A percentile compares a stretch with the other conserved stretches of the same genome.
These are phyloP conservation scores for Muscina levida DNA, from an alignment of 2,888 invertebrate species.

Conservation along the genomic window DNA sequence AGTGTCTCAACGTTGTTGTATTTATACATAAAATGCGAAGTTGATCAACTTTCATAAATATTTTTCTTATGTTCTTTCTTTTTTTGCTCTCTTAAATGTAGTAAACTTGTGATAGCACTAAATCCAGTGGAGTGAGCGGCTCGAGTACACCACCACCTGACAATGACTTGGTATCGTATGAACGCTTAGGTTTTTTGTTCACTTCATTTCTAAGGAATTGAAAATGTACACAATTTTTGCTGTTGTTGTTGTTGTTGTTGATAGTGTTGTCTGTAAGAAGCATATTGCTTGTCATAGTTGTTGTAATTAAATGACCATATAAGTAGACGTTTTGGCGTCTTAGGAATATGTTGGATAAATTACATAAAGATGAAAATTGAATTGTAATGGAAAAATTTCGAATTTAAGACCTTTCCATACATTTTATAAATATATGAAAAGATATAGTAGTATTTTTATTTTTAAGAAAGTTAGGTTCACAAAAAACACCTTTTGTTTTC, in stretches of 20 bases:
- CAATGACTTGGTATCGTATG: constrained; percentile 7
- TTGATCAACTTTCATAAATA: constrained; percentile 60
- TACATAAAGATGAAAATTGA: neutral
- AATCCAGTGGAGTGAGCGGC: constrained; percentile 13
- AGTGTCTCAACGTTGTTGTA: neutral
- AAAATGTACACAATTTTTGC: constrained; percentile 54
- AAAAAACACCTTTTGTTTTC: no score
- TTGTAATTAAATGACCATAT: constrained; percentile 61
- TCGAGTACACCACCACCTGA: constrained; percentile 1
- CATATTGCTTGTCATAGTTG: constrained; percentile 19
- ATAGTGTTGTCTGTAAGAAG: constrained; percentile 27
- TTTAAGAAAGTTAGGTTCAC: no score
- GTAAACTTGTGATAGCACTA: no score
- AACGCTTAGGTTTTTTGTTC: constrained; percentile 6
- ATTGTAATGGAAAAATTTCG: no score
- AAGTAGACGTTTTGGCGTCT: constrained; percentile 63
- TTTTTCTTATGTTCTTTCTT: neutral
- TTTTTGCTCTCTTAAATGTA: no score
- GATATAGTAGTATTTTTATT: no score
- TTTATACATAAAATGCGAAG: neutral
- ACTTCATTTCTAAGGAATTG: constrained; percentile 53
- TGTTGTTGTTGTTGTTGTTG: neutral
- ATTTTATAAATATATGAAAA: no score
- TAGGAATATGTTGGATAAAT: constrained; percentile 33
- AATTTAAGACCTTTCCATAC: no score